phyloP scores from a whole-genome alignment of 1,140 invertebrate species.

The Steinernema feltiae region DNA sequence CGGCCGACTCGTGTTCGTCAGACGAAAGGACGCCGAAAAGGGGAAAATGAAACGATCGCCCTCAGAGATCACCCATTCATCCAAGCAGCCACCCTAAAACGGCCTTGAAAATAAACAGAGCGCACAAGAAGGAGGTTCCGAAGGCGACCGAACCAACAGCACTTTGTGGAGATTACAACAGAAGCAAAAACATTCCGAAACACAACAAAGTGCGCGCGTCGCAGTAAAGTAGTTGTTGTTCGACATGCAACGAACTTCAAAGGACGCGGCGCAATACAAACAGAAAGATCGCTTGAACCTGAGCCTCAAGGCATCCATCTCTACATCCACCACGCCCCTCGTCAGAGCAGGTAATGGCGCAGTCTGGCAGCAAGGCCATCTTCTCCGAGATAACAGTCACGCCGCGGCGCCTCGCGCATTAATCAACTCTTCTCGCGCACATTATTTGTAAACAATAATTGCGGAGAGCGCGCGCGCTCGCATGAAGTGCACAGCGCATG shows the following conservation, averaged over 20 bases:
- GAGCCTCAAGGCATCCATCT: no score
- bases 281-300: neutral
- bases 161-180: neutral
- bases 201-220: neutral
- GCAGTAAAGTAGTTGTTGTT: neutral
- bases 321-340: no score
- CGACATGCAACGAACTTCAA: neutral
- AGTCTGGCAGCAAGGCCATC: neutral
- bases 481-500: neutral
- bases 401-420: neutral
- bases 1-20: no score
- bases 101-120: neutral
- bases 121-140: neutral
- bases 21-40: no score
- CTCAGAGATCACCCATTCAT: neutral
- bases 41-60: no score
- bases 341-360: neutral
- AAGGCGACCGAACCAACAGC: neutral
- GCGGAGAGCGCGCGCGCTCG: neutral
- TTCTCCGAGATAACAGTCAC: constrained; percentile 3
- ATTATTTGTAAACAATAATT: constrained; percentile 11
- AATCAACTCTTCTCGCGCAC: neutral
- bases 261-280: neutral
- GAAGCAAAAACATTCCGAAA: neutral
- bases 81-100: neutral